Conservation (phyloP, 2,113 vertebrate genomes). For the Laticauda colubrina region DNA sequence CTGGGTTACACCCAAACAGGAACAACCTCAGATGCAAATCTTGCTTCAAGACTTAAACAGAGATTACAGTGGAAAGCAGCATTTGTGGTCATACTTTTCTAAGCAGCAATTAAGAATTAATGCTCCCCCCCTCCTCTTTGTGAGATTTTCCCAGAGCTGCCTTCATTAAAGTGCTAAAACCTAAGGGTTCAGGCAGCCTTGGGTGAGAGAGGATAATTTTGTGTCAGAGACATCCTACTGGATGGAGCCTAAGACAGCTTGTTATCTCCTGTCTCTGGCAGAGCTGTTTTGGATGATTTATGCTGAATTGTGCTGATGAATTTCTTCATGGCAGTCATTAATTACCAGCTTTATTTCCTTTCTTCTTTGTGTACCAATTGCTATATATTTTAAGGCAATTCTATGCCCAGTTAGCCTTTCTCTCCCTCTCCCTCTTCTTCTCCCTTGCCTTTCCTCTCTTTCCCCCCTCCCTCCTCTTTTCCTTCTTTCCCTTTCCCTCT, state of each 20-base stretch:
- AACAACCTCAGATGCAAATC: slow-evolving; percentile 2
- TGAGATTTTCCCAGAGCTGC: slow-evolving; percentile 14
- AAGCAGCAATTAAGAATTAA: slow-evolving; percentile 16
- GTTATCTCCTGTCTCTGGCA: slow-evolving; percentile 1
- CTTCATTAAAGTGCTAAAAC: not conserved
- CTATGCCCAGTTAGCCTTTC: not conserved
- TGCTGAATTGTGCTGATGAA: not conserved
- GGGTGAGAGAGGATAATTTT: not conserved
- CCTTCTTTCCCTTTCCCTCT: not conserved
- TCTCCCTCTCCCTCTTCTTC: not conserved
- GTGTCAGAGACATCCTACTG: not conserved
- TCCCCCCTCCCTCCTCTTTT: too few species aligned
- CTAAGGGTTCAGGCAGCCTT: not conserved
- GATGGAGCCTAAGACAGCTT: not conserved
- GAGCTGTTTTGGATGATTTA: not conserved
- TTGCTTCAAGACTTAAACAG: slow-evolving; percentile 1
- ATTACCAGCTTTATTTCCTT: not conserved
- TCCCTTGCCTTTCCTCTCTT: not conserved
- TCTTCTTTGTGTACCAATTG: not conserved
- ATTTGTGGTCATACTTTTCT: not conserved
- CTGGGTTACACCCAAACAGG: slow-evolving; percentile 9
- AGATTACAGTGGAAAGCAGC: not conserved
- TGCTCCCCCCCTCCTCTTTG: not conserved
- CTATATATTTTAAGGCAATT: not conserved
- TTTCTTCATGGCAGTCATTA: not conserved